Conservation (phyloP, 2,888 invertebrate species). For the Lypha dubia region DNA sequence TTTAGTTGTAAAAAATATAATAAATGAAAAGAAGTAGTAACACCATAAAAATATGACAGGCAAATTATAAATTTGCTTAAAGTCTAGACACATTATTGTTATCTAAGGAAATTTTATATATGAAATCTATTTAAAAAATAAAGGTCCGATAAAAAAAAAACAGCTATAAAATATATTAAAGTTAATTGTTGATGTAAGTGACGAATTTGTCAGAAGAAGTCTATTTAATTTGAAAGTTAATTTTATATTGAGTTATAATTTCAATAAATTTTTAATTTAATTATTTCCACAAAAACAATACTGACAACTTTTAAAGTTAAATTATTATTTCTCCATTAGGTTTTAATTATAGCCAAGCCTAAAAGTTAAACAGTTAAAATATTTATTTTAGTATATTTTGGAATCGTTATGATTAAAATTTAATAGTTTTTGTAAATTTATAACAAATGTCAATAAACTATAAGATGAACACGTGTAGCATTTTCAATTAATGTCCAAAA, state of each 20-base stretch:
- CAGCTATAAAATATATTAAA: too few relatives aligned
- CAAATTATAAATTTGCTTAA: neutral
- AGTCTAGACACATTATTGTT: neutral
- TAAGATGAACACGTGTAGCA: neutral
- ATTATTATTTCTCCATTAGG: too few relatives aligned
- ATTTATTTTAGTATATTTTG: neutral
- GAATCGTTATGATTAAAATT: neutral
- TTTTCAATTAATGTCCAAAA: conserved; percentile 9
- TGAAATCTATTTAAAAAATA: neutral
- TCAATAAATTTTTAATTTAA: too few relatives aligned
- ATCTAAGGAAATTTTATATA: neutral
- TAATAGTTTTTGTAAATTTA: neutral
- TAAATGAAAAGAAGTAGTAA: neutral
- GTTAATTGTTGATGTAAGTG: too few relatives aligned
- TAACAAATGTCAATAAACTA: conserved; percentile 41
- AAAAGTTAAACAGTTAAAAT: neutral
- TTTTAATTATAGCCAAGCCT: too few relatives aligned
- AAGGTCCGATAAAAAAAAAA: neutral
- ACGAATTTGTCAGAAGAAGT: too few relatives aligned
- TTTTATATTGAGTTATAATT: too few relatives aligned
- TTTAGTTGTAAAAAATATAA: conserved; percentile 25
- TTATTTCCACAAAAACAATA: too few relatives aligned
- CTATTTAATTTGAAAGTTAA: too few relatives aligned
- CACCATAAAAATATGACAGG: neutral
- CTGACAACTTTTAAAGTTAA: too few relatives aligned